Base-by-base conservation (phyloP, 1,140 invertebrate genomes). In the Atopsyche davidsoni region DNA sequence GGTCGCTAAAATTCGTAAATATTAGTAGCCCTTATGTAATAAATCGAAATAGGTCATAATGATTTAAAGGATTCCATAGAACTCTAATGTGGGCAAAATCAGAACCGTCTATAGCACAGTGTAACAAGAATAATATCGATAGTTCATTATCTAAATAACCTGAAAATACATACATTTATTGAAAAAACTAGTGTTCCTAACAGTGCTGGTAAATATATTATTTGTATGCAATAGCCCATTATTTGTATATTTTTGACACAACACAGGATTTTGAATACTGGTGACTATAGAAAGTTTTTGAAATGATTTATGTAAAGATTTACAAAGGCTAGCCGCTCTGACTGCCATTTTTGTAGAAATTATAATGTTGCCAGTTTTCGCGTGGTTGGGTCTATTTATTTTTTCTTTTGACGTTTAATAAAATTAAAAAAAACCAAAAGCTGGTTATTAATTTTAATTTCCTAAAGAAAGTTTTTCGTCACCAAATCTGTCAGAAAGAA, bases 1-100 rank as follows among this genome's bases (percentile, higher is more conserved):
- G 46, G 86, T 75, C 38, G 85, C 88, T 92, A 57, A 34, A 72
- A 64, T 58, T 46, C 42, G 50, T 46, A 16, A 41, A n/a, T 40
- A 39, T 32, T 28, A 4, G 45, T 36, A 36, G 24, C 24, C n/a
- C 6, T 28, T 28, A 28, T 7, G 40, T 39, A 42, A 49, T 18
- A 28, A 48, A 16, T 22, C 48, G 13, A 13, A 17, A 23, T 22
- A 46, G n/a, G 24, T 6, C 24, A 28, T 28, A 28, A 28, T 28
- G 6, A 7, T 28, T 7, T 28, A n/a, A 6, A 7, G 6, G 6
- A 28, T 28, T 28, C 24, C n/a, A 28, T 28, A n/a, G 6, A 28
- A 28, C 24, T 7, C n/a, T 7, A 7, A 7, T 28, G 6, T 28
- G 24, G 6, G 24, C 24, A 28, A 28, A 28, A 7, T 28, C 24